phyloP scores from a whole-genome alignment of 2,113 vertebrate genomes.

The Spea multiplicata region DNA sequence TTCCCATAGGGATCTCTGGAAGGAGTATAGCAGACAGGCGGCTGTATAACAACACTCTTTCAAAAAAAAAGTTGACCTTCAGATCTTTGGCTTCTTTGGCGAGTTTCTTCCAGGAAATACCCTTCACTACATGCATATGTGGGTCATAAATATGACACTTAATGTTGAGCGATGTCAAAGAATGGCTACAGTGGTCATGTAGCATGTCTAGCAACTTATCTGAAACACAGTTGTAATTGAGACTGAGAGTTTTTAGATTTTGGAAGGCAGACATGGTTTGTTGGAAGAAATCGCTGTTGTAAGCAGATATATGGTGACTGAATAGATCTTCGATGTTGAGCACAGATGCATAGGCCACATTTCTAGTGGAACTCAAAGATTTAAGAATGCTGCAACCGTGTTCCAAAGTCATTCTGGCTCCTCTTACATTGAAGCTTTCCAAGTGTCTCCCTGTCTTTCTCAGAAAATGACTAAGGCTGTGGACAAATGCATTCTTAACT shows the following conservation, averaged over 20 bases:
- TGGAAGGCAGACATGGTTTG: constrained; percentile 59
- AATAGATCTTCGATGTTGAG: constrained; percentile 71
- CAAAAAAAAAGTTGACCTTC: constrained; percentile 65
- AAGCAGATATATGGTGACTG: constrained; percentile 57
- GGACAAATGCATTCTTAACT: constrained; percentile 56
- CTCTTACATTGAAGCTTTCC: constrained; percentile 62
- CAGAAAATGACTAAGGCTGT: constrained; percentile 62
- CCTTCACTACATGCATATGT: constrained; percentile 61
- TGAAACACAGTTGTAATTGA: constrained; percentile 71
- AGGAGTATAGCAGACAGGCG: constrained; percentile 64
- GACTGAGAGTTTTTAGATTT: constrained; percentile 56
- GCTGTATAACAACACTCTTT: constrained; percentile 60
- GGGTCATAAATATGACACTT: constrained; percentile 67
- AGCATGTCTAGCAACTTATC: constrained; percentile 64
- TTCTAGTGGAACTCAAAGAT: constrained; percentile 56
- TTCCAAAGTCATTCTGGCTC: constrained; percentile 61
- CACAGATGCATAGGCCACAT: constrained; percentile 49
- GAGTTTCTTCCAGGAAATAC: constrained; percentile 64
- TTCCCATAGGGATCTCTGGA: constrained; percentile 63
- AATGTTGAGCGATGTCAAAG: constrained; percentile 63
- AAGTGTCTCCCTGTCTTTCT: constrained; percentile 60
- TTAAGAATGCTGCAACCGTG: constrained; percentile 66
- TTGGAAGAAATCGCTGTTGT: constrained; percentile 61
- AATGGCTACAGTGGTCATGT: constrained; percentile 49
- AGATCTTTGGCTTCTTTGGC: constrained; percentile 57